Evolutionary conservation across 2,888 invertebrate genomes (phyloP).

Genomic region (Limnephilus lunatus): DNA sequence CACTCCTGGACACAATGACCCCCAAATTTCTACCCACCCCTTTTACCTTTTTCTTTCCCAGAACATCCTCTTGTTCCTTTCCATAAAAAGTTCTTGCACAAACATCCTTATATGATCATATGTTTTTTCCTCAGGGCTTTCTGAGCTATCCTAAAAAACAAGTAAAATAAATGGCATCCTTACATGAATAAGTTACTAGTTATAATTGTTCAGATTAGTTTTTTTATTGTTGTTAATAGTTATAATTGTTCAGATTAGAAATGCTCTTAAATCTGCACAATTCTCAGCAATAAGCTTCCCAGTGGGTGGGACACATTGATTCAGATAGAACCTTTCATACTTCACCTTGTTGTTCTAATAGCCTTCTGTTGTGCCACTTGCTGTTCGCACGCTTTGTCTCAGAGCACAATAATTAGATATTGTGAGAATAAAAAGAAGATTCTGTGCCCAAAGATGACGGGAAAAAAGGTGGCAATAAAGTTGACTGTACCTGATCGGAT

Average conservation of each 20-base stretch:
- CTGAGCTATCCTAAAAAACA: background rate
- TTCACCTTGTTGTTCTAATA: constrained; percentile 31
- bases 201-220: background rate
- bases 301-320: background rate
- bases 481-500: constrained; percentile 37
- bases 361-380: constrained; percentile 38
- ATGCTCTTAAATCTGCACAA: background rate
- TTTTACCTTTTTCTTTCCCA: too few relatives aligned
- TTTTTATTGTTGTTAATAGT: too few relatives aligned
- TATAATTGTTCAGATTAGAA: background rate
- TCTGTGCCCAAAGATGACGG: background rate
- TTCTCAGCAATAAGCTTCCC: background rate
- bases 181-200: background rate
- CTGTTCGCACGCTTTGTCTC: constrained; percentile 43
- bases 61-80: too few relatives aligned
- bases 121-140: too few relatives aligned
- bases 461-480: constrained; percentile 36
- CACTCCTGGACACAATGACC: too few relatives aligned
- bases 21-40: too few relatives aligned
- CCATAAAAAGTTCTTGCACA: too few relatives aligned
- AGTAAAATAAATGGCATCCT: background rate
- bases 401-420: background rate
- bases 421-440: constrained; percentile 11
- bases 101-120: too few relatives aligned
- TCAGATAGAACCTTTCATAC: background rate